Percentiles rank a stretch among this genome's conserved stretches.
phyloP scores from a whole-genome alignment of 1,140 invertebrate genomes.

The Drosophila tropicalis region DNA sequence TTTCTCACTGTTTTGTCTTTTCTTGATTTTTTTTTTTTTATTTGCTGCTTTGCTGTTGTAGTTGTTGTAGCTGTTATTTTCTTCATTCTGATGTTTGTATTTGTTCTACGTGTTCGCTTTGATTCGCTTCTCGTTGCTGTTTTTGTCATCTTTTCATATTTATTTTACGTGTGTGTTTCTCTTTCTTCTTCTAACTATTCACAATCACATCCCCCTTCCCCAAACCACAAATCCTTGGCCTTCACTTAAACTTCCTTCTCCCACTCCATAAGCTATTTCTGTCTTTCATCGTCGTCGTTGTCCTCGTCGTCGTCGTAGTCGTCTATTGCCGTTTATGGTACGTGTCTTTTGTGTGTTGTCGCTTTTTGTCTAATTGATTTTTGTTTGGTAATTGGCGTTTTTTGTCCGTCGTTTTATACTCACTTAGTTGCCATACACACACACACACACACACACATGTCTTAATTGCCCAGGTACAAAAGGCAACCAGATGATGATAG shows the following conservation, averaged over 20 bases:
- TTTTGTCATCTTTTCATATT: constrained; percentile 51
- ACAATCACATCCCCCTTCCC: neutral
- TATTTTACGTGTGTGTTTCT: constrained; percentile 38
- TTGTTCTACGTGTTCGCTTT: constrained; percentile 52
- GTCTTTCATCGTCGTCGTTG: constrained; percentile 3
- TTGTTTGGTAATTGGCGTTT: constrained; percentile 25
- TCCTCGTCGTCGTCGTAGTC: neutral
- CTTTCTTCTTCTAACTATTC: constrained; percentile 1
- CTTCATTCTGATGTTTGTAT: constrained; percentile 25
- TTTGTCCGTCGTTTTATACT: constrained; percentile 22
- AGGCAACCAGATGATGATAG: neutral
- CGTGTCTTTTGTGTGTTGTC: constrained; percentile 47
- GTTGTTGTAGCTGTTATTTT: neutral
- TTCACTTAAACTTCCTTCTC: constrained; percentile 1
- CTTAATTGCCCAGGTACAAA: constrained; percentile 27
- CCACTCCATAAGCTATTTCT: constrained; percentile 2
- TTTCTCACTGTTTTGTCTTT: constrained; percentile 4
- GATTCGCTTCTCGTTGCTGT: constrained; percentile 26
- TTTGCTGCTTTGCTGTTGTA: neutral
- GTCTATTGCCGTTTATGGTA: constrained; percentile 30
- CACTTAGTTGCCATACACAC: constrained; percentile 12
- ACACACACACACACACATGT: constrained; percentile 1
- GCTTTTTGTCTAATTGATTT: constrained; percentile 59
- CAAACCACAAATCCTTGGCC: constrained; percentile 4
- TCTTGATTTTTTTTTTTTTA: neutral